Base-by-base conservation (phyloP, 2,888 invertebrate species). In the Euplagia quadripunctaria region DNA sequence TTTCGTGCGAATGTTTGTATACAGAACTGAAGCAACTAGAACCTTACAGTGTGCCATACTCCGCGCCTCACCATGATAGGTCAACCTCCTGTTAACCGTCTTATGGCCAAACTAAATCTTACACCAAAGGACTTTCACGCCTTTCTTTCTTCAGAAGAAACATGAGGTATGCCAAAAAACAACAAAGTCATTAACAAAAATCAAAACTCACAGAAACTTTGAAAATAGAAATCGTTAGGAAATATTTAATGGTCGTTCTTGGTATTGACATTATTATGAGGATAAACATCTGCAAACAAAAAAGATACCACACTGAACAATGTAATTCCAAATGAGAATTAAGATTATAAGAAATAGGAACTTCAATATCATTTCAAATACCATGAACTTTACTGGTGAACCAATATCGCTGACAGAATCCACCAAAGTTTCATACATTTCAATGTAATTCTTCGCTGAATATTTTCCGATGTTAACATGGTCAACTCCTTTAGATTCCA, bases 371-470 rank as follows among this genome's bases (percentile, higher is more conserved):
- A 17, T 12, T 16, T 8, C 16, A 17, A n/a, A 6, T 64, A 70
- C 70, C 52, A 17, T 71, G 20, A 43, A 46, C 43, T 71, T 65
- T 17, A 71, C 43, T 16, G 64, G 70, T 11, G 65, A 55, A 0
- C 52, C 43, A 12, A 55, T 31, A 31, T 65, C 43, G 7, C 42
- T 11, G 1, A 71, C 2, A 43, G 43, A 43, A 52, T 64, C 64
- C 7, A 17, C 55, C 20, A 71, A 43, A 46, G 9, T 3, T 43
- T 55, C 70, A 71, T 65, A 71, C 70, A 71, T 31, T 31, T 31
- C 31, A 31, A 31, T 31, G 31, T 31, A 31, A 31, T 2, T 31
- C 31, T 31, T 31, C 4, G 52, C 16, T 72, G 72, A 68, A 72
- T 20, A 63, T 20, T 20, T 68, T 52, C 51, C 51, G 0, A 51